Evolutionary conservation across 2,113 vertebrate genomes (phyloP).

Genomic region (Dipodomys stephensi): DNA sequence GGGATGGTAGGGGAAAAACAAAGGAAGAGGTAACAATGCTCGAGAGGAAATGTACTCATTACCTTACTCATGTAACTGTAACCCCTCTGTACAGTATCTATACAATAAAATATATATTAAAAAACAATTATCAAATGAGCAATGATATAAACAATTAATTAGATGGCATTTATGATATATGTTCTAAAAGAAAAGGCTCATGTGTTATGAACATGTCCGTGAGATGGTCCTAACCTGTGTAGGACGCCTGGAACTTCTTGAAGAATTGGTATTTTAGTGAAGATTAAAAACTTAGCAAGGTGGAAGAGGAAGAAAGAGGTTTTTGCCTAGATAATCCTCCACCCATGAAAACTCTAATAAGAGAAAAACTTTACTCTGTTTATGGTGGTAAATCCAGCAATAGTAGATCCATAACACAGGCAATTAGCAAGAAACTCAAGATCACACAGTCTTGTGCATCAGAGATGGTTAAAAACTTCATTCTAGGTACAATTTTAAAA

Average conservation of each 20-base stretch:
- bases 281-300: constrained; percentile 18
- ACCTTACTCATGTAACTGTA: too few relatives aligned
- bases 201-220: not conserved
- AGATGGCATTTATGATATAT: not conserved
- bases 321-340: not conserved
- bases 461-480: not conserved
- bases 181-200: not conserved
- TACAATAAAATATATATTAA: too few relatives aligned
- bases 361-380: not conserved
- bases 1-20: too few relatives aligned
- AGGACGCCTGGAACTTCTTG: not conserved
- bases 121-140: constrained; percentile 24
- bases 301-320: not conserved
- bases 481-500: not conserved
- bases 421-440: not conserved
- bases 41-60: too few relatives aligned
- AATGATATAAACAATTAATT: not conserved
- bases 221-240: not conserved
- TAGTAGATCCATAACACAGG: not conserved
- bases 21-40: too few relatives aligned
- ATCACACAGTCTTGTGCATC: too few relatives aligned
- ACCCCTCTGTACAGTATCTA: too few relatives aligned
- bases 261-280: not conserved
- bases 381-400: not conserved
- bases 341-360: not conserved